Evolutionary conservation across 2,797 vertebrate species (phyloP).

Genomic region (Eremophila alpestris): DNA sequence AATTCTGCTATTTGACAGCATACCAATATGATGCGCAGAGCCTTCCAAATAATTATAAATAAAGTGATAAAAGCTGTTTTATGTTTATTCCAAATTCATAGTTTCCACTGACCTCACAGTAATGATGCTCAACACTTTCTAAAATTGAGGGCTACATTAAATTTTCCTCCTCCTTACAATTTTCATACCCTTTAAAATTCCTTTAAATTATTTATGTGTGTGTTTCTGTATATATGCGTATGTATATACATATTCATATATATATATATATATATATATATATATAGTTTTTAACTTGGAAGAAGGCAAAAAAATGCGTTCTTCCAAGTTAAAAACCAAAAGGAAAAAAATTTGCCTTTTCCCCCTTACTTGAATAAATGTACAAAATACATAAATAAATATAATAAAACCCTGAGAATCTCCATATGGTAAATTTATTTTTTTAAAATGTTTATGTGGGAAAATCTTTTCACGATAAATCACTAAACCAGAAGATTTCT

Average conservation of each 20-base stretch:
- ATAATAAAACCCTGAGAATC: background rate
- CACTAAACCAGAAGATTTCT: background rate
- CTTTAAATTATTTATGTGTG: background rate
- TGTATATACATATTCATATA: too few species aligned
- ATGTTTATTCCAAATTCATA: background rate
- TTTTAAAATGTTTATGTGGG: background rate
- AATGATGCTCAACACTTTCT: background rate
- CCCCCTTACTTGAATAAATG: background rate
- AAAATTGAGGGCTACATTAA: background rate
- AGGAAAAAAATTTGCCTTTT: background rate
- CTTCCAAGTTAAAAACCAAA: too few species aligned
- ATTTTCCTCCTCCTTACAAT: background rate
- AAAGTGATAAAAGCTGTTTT: background rate
- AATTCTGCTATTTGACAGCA: background rate
- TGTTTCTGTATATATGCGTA: background rate
- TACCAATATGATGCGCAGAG: background rate
- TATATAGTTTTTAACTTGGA: background rate
- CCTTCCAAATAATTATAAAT: background rate
- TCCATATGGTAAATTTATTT: background rate
- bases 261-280: background rate
- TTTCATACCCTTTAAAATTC: background rate
- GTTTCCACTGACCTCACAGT: background rate
- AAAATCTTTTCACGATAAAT: background rate
- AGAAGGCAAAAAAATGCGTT: background rate
- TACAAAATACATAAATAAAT: background rate